A percentile compares a stretch with the other conserved stretches of the same genome.
phyloP scores from a whole-genome alignment of 2,888 invertebrate species.

The Stenotaenia linearis region DNA sequence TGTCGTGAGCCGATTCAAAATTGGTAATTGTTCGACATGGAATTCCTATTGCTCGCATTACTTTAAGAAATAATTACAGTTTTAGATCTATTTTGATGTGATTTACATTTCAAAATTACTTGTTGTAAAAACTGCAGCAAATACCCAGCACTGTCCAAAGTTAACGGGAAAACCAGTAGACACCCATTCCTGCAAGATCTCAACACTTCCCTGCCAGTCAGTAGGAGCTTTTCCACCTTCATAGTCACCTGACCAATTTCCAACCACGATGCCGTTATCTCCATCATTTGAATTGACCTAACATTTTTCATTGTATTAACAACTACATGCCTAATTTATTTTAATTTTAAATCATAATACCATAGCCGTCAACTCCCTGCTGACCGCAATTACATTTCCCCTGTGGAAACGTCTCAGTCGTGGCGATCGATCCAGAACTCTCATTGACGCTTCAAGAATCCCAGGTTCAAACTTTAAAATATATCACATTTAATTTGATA shows the following conservation, averaged over 20 bases:
- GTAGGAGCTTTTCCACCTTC: constrained; percentile 65
- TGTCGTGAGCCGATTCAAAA: constrained; percentile 72
- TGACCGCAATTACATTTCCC: constrained; percentile 68
- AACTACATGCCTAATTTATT: not conserved
- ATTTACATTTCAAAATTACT: constrained; percentile 50
- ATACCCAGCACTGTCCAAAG: constrained; percentile 81
- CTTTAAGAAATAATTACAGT: constrained; percentile 46
- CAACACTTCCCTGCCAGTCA: constrained; percentile 68
- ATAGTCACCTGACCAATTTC: constrained; percentile 66
- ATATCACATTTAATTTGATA: not conserved
- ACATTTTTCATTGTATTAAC: not conserved
- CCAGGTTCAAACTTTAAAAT: constrained; percentile 62
- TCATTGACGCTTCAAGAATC: constrained; percentile 65
- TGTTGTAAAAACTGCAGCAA: constrained; percentile 65
- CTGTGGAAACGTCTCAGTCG: constrained; percentile 58
- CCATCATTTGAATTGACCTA: constrained; percentile 62
- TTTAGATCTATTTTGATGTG: not conserved
- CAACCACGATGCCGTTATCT: constrained; percentile 62
- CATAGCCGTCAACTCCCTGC: constrained; percentile 75
- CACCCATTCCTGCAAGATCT: constrained; percentile 65
- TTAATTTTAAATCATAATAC: constrained; percentile 50
- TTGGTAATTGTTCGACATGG: constrained; percentile 72
- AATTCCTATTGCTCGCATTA: constrained; percentile 69
- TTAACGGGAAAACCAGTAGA: constrained; percentile 60
- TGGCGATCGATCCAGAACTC: constrained; percentile 60